Base-by-base conservation (phyloP, 1,140 invertebrate species). In the Drosophila baimaii region DNA sequence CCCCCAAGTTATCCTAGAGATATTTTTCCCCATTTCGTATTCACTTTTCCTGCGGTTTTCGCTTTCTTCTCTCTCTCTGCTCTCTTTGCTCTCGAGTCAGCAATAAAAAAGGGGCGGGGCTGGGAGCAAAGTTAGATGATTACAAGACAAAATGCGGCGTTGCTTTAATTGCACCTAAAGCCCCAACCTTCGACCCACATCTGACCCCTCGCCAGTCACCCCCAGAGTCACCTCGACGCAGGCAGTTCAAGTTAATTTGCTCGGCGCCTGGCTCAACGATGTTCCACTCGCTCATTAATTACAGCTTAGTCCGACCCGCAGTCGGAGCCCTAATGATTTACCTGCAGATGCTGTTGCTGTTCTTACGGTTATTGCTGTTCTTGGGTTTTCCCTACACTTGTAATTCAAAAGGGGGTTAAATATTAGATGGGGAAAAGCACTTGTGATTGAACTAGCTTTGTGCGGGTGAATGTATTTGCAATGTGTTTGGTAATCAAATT, bases 251-350 rank as follows among this genome's bases (percentile, higher is more conserved):
- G 84, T 88, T 89, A 88, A 88, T 88, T 89, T 89, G 80, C 77
- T 74, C 75, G 29, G 27, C 57, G 69, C 71, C 59, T 19, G 59
- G 58, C 71, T 77, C 70, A 68, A 76, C 76, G 79, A 74, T 89
- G 85, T 80, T 74, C 73, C 76, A 83, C 68, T 80, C 69, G 84
- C 84, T 88, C 84, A 88, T 88, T 88, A 88, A 88, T 88, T 88
- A 88, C 73, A 75, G 80, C 84, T 89, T 78, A 77, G 84, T 79
- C 70, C 72, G 71, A 57, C 72, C 73, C 63, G 43, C 63, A 68
- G 73, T 52, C n/a, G 41, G 56, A 62, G 51, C 37, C 65, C 46
- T 72, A 83, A 89, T 86, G 83, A 80, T 86, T 88, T 83, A 83
- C 84, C 83, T 88, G 56, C 57, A 79, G 61, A 70, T 75, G 57